Conservation (phyloP, 2,888 invertebrate genomes). For the Silvanus unidentatus region DNA sequence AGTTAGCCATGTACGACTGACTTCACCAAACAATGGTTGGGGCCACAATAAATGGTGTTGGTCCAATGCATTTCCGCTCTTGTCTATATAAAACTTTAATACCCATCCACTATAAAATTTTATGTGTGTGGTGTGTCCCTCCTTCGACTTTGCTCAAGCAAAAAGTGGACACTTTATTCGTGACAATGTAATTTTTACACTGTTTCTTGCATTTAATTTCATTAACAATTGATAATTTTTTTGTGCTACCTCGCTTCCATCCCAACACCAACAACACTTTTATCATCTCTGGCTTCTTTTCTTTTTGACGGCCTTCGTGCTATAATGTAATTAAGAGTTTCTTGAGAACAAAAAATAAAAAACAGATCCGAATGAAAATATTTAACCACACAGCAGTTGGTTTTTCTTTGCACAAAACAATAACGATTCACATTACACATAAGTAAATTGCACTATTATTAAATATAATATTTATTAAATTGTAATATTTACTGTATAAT, state of each 20-base stretch:
- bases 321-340: too few relatives aligned
- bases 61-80: conserved; percentile 8
- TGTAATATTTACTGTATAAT: too few relatives aligned
- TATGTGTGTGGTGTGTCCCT: conserved; percentile 7
- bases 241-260: background rate
- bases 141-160: background rate
- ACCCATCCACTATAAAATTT: background rate
- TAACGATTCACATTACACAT: too few relatives aligned
- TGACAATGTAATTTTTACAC: conserved; percentile 5
- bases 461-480: too few relatives aligned
- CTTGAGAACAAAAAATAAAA: too few relatives aligned
- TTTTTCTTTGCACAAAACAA: too few relatives aligned
- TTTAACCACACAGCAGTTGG: too few relatives aligned
- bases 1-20: conserved; percentile 6
- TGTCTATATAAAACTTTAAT: conserved; percentile 7
- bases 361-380: too few relatives aligned
- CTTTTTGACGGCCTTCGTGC: background rate
- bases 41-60: conserved; percentile 5
- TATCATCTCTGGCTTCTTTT: background rate
- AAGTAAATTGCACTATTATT: too few relatives aligned
- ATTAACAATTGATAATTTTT: background rate
- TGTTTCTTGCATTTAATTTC: conserved; percentile 1
- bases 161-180: background rate
- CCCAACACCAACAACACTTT: too few relatives aligned
- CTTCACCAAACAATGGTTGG: conserved; percentile 5